phyloP scores from a whole-genome alignment of 2,113 vertebrate genomes.

The Eclectus roratus region DNA sequence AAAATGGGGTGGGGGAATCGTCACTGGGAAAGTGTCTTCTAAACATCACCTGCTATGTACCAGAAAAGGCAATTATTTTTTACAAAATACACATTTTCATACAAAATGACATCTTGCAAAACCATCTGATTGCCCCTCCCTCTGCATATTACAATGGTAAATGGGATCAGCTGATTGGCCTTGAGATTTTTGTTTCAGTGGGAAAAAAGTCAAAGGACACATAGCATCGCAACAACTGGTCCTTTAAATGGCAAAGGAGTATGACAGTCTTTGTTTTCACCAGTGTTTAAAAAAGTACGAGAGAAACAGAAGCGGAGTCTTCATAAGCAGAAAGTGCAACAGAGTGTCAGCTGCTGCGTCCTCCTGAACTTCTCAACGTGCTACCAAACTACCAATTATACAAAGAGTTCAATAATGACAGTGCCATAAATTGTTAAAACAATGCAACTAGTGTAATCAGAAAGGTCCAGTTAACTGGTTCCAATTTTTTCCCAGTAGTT shows the following conservation, averaged over 20 bases:
- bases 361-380: conserved; percentile 28
- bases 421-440: conserved; percentile 20
- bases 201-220: conserved; percentile 48
- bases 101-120: conserved; percentile 78
- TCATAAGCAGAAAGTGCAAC: conserved; percentile 10
- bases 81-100: conserved; percentile 77
- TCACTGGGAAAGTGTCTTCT: conserved; percentile 57
- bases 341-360: not conserved
- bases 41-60: conserved; percentile 53
- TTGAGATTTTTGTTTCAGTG: conserved; percentile 2
- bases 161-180: conserved; percentile 46
- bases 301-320: conserved; percentile 34
- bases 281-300: conserved; percentile 61
- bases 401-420: conserved; percentile 12
- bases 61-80: conserved; percentile 69
- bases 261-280: conserved; percentile 41
- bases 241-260: conserved; percentile 54
- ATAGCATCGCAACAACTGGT: conserved; percentile 47
- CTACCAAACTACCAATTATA: conserved; percentile 29
- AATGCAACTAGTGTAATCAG: not conserved
- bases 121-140: conserved; percentile 56
- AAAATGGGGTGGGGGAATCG: not conserved
- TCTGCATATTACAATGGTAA: conserved; percentile 59
- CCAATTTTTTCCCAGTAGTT: conserved; percentile 6
- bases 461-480: conserved; percentile 38